Base-by-base conservation (phyloP, 1,140 invertebrate genomes). In the Helicoverpa zea region DNA sequence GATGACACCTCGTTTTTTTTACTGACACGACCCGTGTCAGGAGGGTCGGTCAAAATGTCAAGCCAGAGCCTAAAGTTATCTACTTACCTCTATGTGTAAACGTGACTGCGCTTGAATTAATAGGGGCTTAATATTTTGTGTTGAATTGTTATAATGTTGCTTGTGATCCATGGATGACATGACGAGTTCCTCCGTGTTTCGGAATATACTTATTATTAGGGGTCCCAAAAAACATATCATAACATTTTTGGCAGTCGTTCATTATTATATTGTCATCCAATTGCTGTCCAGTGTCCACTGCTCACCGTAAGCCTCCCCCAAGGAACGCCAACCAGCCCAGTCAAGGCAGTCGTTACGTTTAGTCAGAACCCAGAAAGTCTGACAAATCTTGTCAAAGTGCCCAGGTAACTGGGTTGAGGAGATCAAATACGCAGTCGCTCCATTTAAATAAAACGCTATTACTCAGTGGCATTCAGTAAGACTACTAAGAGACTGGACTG, bases 41-140 rank as follows among this genome's bases (percentile, higher is more conserved):
- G 10, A 9, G 23, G 49, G 68, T 54, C 18, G 5, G 29, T 72
- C 49, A 29, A 54, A 72, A 72, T 72, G 68, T 54, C 68, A 54
- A 30, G 0, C 49, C 49, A 16, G 43, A 43, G 14, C 10, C 2
- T 13, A 51, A 70, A 72, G 68, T 72, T 72, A 52, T 49, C 14
- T n/a, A 18, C 10, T 23, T 68, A 18, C 35, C 35, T 43, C 5
- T 7, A 3, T 43, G 9, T 9, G 29, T 14, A 16, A 68, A 49
- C 61, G 13, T 64, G 30, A 68, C 64, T 51, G 10, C 7, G 7
- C 2, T 23, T 29, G 51, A 64, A 14, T 64, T 43, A 43, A 14
- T 63, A 7, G 4, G 14, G 11, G 23, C 29, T 63, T 63, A 35
- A 35, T 64, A 64, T 64, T 35, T 13, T 14, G 23, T 58, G 30